These are phyloP conservation scores for Antechinus stuartii DNA, from an alignment of 2,113 vertebrate species.

Conservation along the genomic window DNA sequence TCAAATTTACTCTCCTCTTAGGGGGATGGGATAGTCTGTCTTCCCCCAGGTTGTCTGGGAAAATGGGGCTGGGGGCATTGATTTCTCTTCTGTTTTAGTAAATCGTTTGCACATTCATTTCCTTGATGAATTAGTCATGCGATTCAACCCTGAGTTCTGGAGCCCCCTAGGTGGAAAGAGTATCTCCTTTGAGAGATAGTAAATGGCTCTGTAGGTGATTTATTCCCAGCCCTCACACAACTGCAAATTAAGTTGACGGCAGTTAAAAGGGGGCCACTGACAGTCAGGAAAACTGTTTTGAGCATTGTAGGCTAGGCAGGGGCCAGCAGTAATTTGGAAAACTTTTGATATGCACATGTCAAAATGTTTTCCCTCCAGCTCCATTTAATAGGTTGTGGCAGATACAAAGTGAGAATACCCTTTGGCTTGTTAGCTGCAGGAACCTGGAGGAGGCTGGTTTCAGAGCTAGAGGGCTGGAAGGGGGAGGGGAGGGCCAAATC, in stretches of 20 bases:
- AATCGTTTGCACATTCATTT: neutral
- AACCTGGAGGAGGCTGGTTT: neutral
- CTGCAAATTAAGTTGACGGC: neutral
- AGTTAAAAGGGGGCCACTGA: neutral
- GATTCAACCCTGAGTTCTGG: neutral
- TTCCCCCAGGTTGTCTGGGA: neutral
- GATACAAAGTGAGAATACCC: neutral
- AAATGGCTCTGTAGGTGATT: neutral
- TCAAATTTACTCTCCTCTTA: neutral
- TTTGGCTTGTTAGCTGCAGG: neutral
- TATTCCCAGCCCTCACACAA: neutral
- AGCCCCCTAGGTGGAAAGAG: neutral
- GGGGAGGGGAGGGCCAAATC: neutral
- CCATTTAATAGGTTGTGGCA: neutral
- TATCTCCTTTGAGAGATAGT: neutral
- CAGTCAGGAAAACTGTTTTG: neutral
- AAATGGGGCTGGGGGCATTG: no score
- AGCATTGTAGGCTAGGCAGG: neutral
- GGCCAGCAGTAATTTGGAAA: neutral
- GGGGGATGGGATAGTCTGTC: neutral
- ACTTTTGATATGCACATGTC: conserved; percentile 4
- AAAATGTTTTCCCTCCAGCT: neutral
- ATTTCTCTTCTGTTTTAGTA: neutral
- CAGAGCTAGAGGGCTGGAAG: neutral
- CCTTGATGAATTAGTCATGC: neutral